Conservation (phyloP, 2,113 vertebrate genomes). For the Campylomormyrus tamandua region DNA sequence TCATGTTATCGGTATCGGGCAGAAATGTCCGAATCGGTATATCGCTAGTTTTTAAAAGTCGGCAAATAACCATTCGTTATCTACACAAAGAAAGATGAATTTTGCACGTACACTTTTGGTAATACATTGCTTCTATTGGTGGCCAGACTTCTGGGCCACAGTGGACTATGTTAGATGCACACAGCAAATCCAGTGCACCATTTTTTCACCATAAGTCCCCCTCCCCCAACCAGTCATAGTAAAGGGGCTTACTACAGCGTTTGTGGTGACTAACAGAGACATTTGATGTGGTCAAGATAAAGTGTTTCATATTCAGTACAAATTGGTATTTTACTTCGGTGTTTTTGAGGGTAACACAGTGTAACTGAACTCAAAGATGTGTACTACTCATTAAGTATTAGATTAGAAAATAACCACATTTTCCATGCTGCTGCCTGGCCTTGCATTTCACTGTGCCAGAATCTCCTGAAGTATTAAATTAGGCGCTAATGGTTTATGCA, state of each 20-base stretch:
- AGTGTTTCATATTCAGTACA: background rate
- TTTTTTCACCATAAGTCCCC: background rate
- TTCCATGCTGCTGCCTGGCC: background rate
- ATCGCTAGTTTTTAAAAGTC: background rate
- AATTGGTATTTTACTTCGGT: background rate
- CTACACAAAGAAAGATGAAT: background rate
- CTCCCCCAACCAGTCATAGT: background rate
- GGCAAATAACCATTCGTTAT: background rate
- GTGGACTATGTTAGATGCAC: background rate
- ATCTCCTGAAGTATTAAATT: background rate
- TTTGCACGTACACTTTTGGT: background rate
- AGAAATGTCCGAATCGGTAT: background rate
- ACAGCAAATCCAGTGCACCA: constrained; percentile 7
- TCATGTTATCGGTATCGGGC: background rate
- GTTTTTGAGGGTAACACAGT: background rate
- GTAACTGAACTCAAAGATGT: background rate
- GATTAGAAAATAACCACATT: background rate
- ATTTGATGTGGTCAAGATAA: background rate
- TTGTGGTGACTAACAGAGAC: background rate
- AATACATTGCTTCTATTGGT: background rate
- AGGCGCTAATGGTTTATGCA: background rate
- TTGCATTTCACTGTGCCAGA: background rate
- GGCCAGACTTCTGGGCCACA: background rate
- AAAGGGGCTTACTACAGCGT: background rate
- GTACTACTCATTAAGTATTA: background rate